Evolutionary conservation across 2,888 invertebrate species (phyloP).

Genomic region (Oxycera nigricornis): DNA sequence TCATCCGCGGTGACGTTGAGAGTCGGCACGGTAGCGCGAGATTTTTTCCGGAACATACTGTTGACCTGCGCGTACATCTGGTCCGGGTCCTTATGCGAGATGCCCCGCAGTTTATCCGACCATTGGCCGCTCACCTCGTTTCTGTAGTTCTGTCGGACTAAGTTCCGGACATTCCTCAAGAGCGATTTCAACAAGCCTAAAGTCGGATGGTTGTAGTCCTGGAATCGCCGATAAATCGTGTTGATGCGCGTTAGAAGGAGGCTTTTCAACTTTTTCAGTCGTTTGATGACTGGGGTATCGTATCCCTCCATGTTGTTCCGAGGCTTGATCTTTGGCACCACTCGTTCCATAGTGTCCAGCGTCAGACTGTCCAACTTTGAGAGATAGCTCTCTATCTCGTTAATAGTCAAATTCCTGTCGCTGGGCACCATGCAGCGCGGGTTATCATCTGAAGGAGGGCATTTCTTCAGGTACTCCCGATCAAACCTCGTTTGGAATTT

Average conservation of each 20-base stretch:
- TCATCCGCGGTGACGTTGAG: no score
- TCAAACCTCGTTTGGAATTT: background rate
- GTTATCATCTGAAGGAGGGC: background rate
- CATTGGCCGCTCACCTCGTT: conserved; percentile 1
- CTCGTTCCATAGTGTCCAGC: background rate
- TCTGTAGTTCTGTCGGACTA: background rate
- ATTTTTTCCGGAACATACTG: background rate
- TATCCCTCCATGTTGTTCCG: conserved; percentile 10
- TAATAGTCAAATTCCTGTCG: background rate
- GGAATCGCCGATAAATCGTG: conserved; percentile 12
- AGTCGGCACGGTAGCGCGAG: background rate
- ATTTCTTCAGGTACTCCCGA: background rate
- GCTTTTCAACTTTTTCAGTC: conserved; percentile 14
- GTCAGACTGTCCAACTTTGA: background rate
- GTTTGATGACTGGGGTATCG: background rate
- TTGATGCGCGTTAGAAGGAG: background rate
- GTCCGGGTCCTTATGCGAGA: background rate
- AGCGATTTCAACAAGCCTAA: background rate
- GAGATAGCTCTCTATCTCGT: conserved; percentile 11
- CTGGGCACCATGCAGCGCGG: background rate
- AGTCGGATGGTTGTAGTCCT: conserved; percentile 11
- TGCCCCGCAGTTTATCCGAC: background rate
- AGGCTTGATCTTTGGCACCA: background rate
- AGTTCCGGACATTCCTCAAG: background rate
- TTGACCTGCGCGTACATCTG: background rate